phyloP scores from a whole-genome alignment of 1,140 invertebrate genomes.

The Solenopsis invicta region DNA sequence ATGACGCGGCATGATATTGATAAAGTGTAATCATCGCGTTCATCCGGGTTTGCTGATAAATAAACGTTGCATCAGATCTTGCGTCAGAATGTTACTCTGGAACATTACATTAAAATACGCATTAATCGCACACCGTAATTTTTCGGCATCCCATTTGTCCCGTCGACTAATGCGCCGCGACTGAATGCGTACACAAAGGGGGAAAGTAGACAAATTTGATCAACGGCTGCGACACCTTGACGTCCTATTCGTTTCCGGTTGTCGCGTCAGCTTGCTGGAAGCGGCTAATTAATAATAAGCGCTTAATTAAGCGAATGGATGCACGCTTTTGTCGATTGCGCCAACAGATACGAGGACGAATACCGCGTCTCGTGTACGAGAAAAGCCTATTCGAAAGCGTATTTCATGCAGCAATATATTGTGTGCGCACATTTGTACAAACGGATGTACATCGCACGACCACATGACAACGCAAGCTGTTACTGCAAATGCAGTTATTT shows the following conservation, averaged over 20 bases:
- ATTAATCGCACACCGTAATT: constrained; percentile 49
- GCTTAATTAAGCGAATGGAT: constrained; percentile 77
- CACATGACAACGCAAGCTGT: constrained; percentile 62
- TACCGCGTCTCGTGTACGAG: constrained; percentile 6
- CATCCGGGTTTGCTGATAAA: constrained; percentile 1
- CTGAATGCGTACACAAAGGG: constrained; percentile 44
- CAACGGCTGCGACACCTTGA: constrained; percentile 74
- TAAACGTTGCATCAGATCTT: constrained; percentile 5
- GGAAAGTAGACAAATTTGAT: constrained; percentile 74
- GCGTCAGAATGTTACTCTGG: neutral
- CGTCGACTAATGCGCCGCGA: constrained; percentile 1
- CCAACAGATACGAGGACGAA: constrained; percentile 35
- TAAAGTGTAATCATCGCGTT: constrained; percentile 37
- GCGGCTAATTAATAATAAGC: constrained; percentile 78
- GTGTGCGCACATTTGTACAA: constrained; percentile 54
- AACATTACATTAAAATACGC: constrained; percentile 41
- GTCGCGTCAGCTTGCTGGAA: constrained; percentile 60
- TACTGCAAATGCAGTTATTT: constrained; percentile 71
- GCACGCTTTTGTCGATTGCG: constrained; percentile 72
- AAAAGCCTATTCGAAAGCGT: constrained; percentile 49
- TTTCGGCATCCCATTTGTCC: constrained; percentile 45
- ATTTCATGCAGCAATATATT: constrained; percentile 52
- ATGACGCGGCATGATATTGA: constrained; percentile 29
- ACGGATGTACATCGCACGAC: constrained; percentile 41
- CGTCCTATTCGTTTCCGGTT: constrained; percentile 74